Evolutionary conservation across 1,140 invertebrate genomes (phyloP), one percentile per base, ranked within the genome.

Genomic region (Lepidurus arcticus): DNA sequence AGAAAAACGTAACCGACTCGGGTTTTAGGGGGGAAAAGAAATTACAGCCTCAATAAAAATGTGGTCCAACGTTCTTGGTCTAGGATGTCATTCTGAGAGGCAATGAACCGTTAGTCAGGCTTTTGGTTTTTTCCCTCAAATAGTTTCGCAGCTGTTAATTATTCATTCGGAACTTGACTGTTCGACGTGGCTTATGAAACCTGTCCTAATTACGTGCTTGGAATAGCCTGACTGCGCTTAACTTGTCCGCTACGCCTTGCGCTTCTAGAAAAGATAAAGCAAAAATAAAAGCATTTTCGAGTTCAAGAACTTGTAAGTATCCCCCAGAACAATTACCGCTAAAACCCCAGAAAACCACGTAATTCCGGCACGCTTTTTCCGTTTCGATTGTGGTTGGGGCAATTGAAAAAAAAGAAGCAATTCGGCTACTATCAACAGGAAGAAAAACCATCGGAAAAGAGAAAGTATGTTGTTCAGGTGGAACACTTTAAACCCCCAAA

Each of bases 141-240:
- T 24, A 24, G 53, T 65, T 47, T 65, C 6, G 13, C 13, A 13
- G 47, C 13, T 65, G 47, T 65, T 65, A 65, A 65, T 65, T 16
- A 65, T n/a, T 16, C 16, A 65, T 65, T 11, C 53, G 53, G 53
- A 65, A 65, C 53, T 65, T 65, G 53, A 11, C 4, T 47, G 45
- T 10, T 47, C 10, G 45, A 47, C 10, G 45, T 47, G 45, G 45
- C 45, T 11, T 16, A 47, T 5, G 16, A 16, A 47, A 47, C 3
- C 45, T 47, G 45, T 47, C 45, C 45, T 47, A 47, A 47, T 47
- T 47, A 47, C 45, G 45, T 47, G 45, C 45, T 47, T 47, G 16
- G 16, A 16, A 2, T 11, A 47, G 45, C 3, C 34, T 34, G 34
- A 34, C 34, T 34, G 34, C 34, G 34, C 4, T 34, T 34, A 34